Evolutionary conservation across 1,140 invertebrate species (phyloP).

Genomic region (Zaprionus tsacasi): DNA sequence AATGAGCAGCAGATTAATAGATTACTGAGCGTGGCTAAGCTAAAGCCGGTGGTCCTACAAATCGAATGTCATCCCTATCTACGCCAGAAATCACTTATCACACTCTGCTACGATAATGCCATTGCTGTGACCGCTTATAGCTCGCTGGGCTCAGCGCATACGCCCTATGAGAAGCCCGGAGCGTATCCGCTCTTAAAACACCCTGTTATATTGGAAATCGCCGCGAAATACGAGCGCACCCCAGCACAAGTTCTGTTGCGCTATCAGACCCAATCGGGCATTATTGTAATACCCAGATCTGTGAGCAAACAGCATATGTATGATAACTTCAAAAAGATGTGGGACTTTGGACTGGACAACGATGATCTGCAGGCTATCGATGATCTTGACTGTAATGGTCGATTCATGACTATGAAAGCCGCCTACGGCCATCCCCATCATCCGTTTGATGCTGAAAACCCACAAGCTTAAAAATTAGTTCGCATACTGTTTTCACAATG

Average conservation of each 20-base stretch:
- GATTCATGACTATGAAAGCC: constrained; percentile 75
- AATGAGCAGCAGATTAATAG: constrained; percentile 92
- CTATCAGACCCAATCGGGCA: constrained; percentile 87
- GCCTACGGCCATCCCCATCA: constrained; percentile 73
- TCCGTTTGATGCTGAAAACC: constrained; percentile 49
- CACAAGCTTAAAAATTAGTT: constrained; percentile 3
- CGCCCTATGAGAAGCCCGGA: constrained; percentile 75
- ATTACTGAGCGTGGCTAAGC: constrained; percentile 87
- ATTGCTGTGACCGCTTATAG: constrained; percentile 92
- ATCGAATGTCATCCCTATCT: constrained; percentile 95
- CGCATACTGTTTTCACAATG: neutral
- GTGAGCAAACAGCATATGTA: constrained; percentile 88
- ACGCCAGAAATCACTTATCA: constrained; percentile 90
- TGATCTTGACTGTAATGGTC: constrained; percentile 85
- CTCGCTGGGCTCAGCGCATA: constrained; percentile 89
- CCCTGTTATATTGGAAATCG: constrained; percentile 85
- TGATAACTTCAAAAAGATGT: constrained; percentile 89
- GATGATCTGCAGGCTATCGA: constrained; percentile 88
- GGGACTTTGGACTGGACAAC: constrained; percentile 88
- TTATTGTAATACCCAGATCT: constrained; percentile 91
- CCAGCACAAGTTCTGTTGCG: constrained; percentile 89
- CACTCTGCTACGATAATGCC: constrained; percentile 88
- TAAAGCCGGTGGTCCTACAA: constrained; percentile 91
- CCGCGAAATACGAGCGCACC: constrained; percentile 88
- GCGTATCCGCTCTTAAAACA: constrained; percentile 63